phyloP scores from a whole-genome alignment of 2,888 invertebrate species.

The Scrobipalpa costella region DNA sequence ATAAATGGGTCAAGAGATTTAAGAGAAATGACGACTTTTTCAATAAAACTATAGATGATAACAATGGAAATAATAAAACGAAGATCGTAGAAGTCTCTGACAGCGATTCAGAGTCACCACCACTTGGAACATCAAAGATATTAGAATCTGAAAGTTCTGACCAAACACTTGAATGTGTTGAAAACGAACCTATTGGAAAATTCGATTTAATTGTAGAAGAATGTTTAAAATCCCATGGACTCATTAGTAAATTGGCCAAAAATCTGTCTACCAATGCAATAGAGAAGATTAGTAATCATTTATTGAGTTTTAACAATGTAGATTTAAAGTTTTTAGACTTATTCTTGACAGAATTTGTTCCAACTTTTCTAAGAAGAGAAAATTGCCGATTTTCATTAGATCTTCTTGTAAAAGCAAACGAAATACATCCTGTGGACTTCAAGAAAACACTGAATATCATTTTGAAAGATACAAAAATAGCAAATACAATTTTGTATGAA shows the following conservation, averaged over 20 bases:
- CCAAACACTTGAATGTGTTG: conserved; percentile 44
- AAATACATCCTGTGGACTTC: conserved; percentile 41
- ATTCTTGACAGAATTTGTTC: conserved; percentile 49
- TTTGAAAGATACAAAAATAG: conserved; percentile 47
- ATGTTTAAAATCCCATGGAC: conserved; percentile 41
- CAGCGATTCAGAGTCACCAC: conserved; percentile 24
- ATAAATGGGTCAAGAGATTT: conserved; percentile 52
- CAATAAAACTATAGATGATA: conserved; percentile 18
- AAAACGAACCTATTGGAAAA: conserved; percentile 42
- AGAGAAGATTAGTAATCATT: conserved; percentile 49
- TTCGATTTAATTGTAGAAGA: conserved; percentile 45
- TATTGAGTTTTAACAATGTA: conserved; percentile 40
- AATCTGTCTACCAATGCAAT: conserved; percentile 41
- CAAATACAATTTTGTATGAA: conserved; percentile 50
- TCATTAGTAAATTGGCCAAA: conserved; percentile 45
- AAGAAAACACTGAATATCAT: conserved; percentile 44
- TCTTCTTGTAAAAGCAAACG: conserved; percentile 48
- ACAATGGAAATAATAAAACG: conserved; percentile 26
- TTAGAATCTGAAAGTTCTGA: conserved; percentile 34
- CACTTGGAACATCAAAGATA: conserved; percentile 26
- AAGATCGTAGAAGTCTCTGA: conserved; percentile 23
- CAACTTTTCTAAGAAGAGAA: conserved; percentile 46
- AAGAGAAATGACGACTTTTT: conserved; percentile 34
- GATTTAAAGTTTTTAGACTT: conserved; percentile 39
- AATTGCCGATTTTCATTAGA: conserved; percentile 49